Evolutionary conservation across 2,797 vertebrate species (phyloP).

Genomic region (Micrastur ruficollis): DNA sequence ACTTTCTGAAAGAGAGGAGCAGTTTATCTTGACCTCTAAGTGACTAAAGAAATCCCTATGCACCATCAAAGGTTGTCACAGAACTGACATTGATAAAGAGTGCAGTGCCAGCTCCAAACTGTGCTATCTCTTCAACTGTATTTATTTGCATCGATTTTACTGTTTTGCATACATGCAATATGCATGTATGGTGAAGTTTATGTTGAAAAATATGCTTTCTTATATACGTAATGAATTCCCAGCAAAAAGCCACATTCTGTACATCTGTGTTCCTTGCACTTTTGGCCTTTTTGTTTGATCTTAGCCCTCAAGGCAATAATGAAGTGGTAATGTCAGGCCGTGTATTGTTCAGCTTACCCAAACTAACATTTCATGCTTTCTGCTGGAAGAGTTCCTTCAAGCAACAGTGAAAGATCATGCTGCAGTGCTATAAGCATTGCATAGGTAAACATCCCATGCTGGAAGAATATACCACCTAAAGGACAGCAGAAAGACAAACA

Average conservation of each 20-base stretch:
- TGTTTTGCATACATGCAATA: neutral
- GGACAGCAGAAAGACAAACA: neutral
- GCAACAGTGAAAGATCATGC: neutral
- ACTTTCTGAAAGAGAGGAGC: constrained; percentile 10
- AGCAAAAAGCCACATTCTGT: neutral
- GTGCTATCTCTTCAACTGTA: neutral
- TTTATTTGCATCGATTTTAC: constrained; percentile 1
- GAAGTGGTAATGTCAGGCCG: neutral
- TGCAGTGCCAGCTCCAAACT: neutral
- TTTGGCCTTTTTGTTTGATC: neutral
- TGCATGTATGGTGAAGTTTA: neutral
- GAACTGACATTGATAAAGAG: constrained; percentile 15
- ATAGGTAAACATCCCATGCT: neutral
- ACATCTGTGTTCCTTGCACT: neutral
- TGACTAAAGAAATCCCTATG: constrained; percentile 33
- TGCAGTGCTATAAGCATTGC: neutral
- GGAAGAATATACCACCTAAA: neutral
- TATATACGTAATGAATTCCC: neutral
- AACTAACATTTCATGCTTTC: neutral
- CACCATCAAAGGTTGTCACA: neutral
- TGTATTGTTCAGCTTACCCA: neutral
- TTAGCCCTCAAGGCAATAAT: neutral
- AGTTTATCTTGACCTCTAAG: constrained; percentile 42
- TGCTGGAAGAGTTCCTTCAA: neutral
- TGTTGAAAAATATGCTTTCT: neutral